Base-by-base conservation (phyloP, 1,140 invertebrate species). In the Cotesia chilonis region DNA sequence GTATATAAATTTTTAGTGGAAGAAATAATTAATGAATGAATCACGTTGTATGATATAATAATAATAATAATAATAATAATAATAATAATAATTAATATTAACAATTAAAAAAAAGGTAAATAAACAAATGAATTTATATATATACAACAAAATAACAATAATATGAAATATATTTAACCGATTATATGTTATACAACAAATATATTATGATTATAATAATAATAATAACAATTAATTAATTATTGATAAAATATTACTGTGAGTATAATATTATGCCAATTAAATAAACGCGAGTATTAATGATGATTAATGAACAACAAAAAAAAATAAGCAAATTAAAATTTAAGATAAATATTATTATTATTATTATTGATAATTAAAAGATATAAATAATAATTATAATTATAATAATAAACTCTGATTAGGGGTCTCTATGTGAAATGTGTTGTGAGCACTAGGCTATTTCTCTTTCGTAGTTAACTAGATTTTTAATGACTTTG, bases 141-240 rank as follows among this genome's bases (percentile, higher is more conserved):
- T 68, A 79, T 75, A 75, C 66, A 71, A 74, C 67, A 61, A 82
- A 78, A 76, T 78, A 82, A 81, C 65, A 73, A 79, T 82, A 82
- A 82, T 81, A 81, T 79, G 80, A 82, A 74, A 66, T 81, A 82
- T 82, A 82, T 82, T 80, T 80, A 82, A 82, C 73, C 77, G 64
- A 76, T 77, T 68, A 80, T 77, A 77, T 71, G 71, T 77, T 80
- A 80, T 72, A 73, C 66, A 74, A 20, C 55, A 55, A 14, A 55
- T 12, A 41, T 41, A 41, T 41, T 41, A 41, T 41, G 6, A 41
- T 41, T 41, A 55, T 14, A 14, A 55, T 55, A 55, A 55, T 55
- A 52, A 66, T 41, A 66, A 47, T 64, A 71, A 71, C 55, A 66
- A 77, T 77, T 75, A 74, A 80, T 76, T 64, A 77, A 69, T 77